Conservation (phyloP, 2,113 vertebrate genomes). For the Otolemur garnettii region DNA sequence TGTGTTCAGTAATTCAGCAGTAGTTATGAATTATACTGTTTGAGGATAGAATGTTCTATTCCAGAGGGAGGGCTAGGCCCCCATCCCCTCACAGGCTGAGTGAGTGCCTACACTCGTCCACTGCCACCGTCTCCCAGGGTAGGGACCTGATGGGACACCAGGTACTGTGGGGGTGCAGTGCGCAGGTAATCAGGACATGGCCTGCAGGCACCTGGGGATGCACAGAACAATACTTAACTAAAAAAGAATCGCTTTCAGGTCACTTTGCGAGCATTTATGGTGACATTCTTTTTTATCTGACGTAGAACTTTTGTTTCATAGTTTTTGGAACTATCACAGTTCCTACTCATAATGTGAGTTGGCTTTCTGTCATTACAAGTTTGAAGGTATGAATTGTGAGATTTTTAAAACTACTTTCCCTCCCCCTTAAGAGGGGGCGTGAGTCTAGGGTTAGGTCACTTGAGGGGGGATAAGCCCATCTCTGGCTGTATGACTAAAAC, state of each 20-base stretch:
- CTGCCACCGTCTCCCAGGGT: too few relatives aligned
- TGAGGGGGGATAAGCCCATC: too few relatives aligned
- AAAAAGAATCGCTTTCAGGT: background rate
- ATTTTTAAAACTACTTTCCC: background rate
- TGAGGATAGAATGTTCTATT: background rate
- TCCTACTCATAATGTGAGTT: background rate
- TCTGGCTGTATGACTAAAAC: background rate
- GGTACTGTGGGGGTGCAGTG: too few relatives aligned
- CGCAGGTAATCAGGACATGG: background rate
- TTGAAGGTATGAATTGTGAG: background rate
- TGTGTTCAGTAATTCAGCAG: background rate
- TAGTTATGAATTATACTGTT: background rate
- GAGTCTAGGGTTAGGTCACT: background rate
- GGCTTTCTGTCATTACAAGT: background rate
- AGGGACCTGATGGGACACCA: too few relatives aligned
- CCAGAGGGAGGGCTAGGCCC: too few relatives aligned
- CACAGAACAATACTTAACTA: background rate
- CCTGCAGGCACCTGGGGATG: background rate
- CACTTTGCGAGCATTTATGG: background rate
- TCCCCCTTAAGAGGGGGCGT: background rate
- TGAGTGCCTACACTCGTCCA: too few relatives aligned
- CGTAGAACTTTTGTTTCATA: constrained; percentile 53
- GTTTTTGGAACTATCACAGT: background rate
- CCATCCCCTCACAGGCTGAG: too few relatives aligned
- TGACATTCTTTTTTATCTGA: background rate